Conservation (phyloP, 2,113 vertebrate species). For the Silurus glanis region DNA sequence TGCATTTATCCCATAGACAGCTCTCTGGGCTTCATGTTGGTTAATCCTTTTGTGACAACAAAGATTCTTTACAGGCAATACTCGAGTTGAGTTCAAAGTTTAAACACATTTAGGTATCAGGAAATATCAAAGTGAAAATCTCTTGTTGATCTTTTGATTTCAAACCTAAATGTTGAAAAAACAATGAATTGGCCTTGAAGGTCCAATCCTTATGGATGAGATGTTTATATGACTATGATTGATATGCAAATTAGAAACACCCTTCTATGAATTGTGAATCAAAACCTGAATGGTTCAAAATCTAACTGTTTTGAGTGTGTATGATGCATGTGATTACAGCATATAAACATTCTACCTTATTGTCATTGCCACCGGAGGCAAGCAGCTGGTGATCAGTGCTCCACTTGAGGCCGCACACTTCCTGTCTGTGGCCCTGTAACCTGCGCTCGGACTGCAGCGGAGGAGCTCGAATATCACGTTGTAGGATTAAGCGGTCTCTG, state of each 20-base stretch:
- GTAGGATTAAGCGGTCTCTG: slow-evolving; percentile 92
- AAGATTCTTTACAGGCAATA: too few species aligned
- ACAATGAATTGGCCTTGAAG: neutral
- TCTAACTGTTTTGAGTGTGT: neutral
- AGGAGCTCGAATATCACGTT: slow-evolving; percentile 89
- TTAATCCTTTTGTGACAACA: too few species aligned
- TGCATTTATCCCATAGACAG: too few species aligned
- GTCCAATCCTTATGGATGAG: neutral
- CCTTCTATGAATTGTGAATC: neutral
- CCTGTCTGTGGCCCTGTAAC: slow-evolving; percentile 95
- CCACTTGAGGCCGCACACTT: slow-evolving; percentile 98
- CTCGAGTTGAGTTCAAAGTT: neutral
- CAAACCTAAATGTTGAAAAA: neutral
- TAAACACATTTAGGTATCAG: neutral
- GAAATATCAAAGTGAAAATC: neutral
- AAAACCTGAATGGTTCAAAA: neutral
- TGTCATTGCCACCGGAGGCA: slow-evolving; percentile 95
- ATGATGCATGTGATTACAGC: neutral
- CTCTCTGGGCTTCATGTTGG: too few species aligned
- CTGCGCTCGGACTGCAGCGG: slow-evolving; percentile 91
- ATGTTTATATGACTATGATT: neutral
- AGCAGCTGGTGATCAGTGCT: slow-evolving; percentile 97
- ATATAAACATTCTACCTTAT: slow-evolving; percentile 79
- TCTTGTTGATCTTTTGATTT: too few species aligned
- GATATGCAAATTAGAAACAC: neutral